A percentile compares a stretch with the other conserved stretches of the same genome.
phyloP scores from a whole-genome alignment of 92 coral and sea anemone species.

The Virgularia gustaviana region DNA sequence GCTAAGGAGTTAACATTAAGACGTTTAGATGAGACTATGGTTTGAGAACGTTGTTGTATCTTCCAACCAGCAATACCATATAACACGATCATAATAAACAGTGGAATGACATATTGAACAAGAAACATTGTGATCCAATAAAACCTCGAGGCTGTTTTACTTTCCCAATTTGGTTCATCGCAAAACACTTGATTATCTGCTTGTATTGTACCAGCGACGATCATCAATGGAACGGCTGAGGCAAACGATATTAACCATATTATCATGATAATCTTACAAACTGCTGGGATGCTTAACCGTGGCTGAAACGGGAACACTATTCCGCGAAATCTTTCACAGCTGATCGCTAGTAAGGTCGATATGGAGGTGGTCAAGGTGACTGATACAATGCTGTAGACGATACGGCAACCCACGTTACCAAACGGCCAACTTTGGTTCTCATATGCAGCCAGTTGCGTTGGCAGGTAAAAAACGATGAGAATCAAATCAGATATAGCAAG shows the following conservation, averaged over 20 bases:
- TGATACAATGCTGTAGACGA: constrained; percentile 70
- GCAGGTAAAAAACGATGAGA: constrained; percentile 74
- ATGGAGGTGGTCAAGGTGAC: constrained; percentile 73
- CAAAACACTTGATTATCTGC: constrained; percentile 69
- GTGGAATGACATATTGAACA: constrained; percentile 77
- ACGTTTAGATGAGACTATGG: background rate
- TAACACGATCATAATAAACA: constrained; percentile 61
- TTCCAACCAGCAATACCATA: constrained; percentile 37
- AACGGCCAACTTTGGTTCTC: constrained; percentile 95
- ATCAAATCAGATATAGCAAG: constrained; percentile 83
- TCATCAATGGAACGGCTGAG: constrained; percentile 64
- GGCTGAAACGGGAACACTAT: constrained; percentile 86
- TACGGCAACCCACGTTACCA: constrained; percentile 77
- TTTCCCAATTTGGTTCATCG: constrained; percentile 82
- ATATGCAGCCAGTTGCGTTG: constrained; percentile 95
- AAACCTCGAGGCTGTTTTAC: constrained; percentile 39
- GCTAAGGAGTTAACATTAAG: constrained; percentile 28
- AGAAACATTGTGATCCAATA: constrained; percentile 93
- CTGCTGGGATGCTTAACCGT: constrained; percentile 57
- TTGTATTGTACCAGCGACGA: constrained; percentile 55
- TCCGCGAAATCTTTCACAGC: constrained; percentile 86
- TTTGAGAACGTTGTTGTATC: constrained; percentile 9
- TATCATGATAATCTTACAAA: constrained; percentile 59
- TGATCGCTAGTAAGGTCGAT: constrained; percentile 80
- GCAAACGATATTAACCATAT: constrained; percentile 71